phyloP scores from a whole-genome alignment of 1,140 invertebrate species.

The Latrodectus geometricus region DNA sequence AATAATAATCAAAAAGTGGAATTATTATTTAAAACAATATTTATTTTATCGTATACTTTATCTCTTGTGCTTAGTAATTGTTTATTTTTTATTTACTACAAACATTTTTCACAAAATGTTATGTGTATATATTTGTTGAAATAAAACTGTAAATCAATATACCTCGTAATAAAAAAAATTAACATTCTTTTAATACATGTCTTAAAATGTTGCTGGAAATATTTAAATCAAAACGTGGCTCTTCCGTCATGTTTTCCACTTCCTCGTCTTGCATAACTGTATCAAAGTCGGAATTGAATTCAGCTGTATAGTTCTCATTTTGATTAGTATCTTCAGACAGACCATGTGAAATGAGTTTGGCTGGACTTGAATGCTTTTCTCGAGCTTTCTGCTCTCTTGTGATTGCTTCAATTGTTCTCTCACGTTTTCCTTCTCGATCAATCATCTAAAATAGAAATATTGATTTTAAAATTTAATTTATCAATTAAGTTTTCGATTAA shows the following conservation, averaged over 20 bases:
- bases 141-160: too few relatives aligned
- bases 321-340: too few relatives aligned
- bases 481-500: too few relatives aligned
- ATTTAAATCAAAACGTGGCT: slow-evolving; percentile 27
- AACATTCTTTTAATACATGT: neutral
- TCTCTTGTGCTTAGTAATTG: too few relatives aligned
- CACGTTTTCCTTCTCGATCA: slow-evolving; percentile 37
- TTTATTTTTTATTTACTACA: too few relatives aligned
- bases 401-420: slow-evolving; percentile 41
- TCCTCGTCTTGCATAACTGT: slow-evolving; percentile 20
- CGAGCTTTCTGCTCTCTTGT: slow-evolving; percentile 26
- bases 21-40: too few relatives aligned
- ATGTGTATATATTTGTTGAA: too few relatives aligned
- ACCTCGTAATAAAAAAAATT: neutral
- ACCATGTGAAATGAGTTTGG: neutral
- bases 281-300: slow-evolving; percentile 31
- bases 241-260: slow-evolving; percentile 6
- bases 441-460: slow-evolving; percentile 38
- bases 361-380: slow-evolving; percentile 5
- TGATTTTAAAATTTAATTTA: too few relatives aligned
- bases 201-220: slow-evolving; percentile 8
- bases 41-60: too few relatives aligned
- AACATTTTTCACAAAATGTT: too few relatives aligned
- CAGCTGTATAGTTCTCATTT: neutral
- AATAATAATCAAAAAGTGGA: too few relatives aligned